Conservation (phyloP, 2,888 invertebrate genomes). For the Synanthedon tipuliformis region DNA sequence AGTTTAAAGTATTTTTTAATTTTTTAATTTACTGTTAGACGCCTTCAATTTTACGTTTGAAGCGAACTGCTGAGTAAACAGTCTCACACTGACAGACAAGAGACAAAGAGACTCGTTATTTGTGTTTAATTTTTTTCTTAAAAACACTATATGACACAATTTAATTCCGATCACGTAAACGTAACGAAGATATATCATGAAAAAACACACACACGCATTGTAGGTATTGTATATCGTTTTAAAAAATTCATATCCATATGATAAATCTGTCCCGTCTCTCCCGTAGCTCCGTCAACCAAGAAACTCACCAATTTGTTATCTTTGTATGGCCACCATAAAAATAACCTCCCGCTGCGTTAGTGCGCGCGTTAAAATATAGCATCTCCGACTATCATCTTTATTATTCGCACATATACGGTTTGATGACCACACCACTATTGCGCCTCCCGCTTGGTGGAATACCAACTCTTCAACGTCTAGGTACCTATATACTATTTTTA, state of each 20-base stretch:
- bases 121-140: too few relatives aligned
- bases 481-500: conserved; percentile 13
- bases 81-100: too few relatives aligned
- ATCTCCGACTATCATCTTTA: not conserved
- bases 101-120: too few relatives aligned
- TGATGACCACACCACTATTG: too few relatives aligned
- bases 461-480: not conserved
- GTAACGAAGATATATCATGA: not conserved
- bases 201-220: not conserved
- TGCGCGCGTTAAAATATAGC: conserved; percentile 1
- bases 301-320: conserved; percentile 2
- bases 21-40: too few relatives aligned
- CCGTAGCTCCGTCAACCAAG: not conserved
- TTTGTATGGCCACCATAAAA: conserved; percentile 4
- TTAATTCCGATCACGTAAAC: not conserved
- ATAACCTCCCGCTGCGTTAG: not conserved
- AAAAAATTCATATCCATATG: not conserved
- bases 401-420: not conserved
- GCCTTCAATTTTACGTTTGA: too few relatives aligned
- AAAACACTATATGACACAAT: not conserved
- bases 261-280: not conserved
- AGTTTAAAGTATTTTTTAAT: too few relatives aligned
- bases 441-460: not conserved
- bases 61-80: too few relatives aligned
- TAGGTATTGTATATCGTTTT: not conserved